These are phyloP conservation scores for Brotula barbata DNA, from an alignment of 2,797 vertebrate species.

Conservation along the genomic window DNA sequence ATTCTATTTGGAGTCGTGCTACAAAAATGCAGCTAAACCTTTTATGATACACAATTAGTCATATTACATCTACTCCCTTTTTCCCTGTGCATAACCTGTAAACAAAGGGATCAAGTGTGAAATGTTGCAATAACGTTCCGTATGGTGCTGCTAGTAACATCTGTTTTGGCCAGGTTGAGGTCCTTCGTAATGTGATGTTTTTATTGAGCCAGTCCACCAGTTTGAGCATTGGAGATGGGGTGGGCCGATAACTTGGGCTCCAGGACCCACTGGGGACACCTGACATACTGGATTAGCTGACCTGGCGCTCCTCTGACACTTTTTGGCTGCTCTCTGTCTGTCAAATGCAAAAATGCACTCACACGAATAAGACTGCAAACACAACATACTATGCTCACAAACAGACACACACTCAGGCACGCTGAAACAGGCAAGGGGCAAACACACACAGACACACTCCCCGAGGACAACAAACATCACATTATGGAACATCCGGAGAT, in stretches of 20 bases:
- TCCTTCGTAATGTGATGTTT: slow-evolving; percentile 31
- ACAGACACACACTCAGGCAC: slow-evolving; percentile 24
- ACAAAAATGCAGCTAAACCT: slow-evolving; percentile 1
- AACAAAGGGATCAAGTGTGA: slow-evolving; percentile 46
- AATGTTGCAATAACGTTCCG: slow-evolving; percentile 46
- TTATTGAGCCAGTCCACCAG: slow-evolving; percentile 51
- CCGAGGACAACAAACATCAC: slow-evolving; percentile 61
- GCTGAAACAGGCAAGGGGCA: slow-evolving; percentile 31
- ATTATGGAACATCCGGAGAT: slow-evolving; percentile 56
- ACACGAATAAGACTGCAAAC: slow-evolving; percentile 4
- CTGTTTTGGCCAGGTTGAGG: slow-evolving; percentile 47
- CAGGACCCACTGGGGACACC: slow-evolving; percentile 53
- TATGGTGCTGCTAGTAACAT: slow-evolving; percentile 43
- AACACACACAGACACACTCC: slow-evolving; percentile 39
- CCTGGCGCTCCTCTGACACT: slow-evolving; percentile 52
- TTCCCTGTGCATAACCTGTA: slow-evolving; percentile 37
- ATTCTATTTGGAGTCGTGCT: slow-evolving; percentile 4
- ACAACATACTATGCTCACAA: slow-evolving; percentile 7
- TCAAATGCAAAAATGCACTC: slow-evolving; percentile 34
- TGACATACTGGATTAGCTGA: slow-evolving; percentile 69
- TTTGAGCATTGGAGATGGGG: slow-evolving; percentile 6
- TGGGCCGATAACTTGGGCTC: slow-evolving; percentile 52
- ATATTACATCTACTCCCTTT: slow-evolving; percentile 8
- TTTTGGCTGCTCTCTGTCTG: slow-evolving; percentile 61
- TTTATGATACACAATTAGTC: slow-evolving; percentile 12